Conservation (phyloP, 1,140 invertebrate species). For the Drosophila obscura region DNA sequence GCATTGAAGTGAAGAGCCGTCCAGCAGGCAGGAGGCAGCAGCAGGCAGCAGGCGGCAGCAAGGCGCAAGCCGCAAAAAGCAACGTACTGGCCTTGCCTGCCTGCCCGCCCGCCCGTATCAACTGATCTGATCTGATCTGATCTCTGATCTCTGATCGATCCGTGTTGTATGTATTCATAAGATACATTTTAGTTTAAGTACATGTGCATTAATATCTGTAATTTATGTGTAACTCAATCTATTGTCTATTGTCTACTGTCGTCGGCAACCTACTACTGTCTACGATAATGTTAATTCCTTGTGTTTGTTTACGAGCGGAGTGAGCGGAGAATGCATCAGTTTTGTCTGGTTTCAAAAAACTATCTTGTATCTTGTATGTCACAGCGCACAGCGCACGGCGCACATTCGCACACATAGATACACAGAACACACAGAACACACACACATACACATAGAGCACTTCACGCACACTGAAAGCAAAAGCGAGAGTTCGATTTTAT, state of each 20-base stretch:
- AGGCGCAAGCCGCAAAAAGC: background rate
- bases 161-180: slow-evolving; percentile 30
- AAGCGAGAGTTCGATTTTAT: slow-evolving; percentile 30
- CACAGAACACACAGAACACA: slow-evolving; percentile 10
- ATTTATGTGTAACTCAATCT: slow-evolving; percentile 46
- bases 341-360: slow-evolving; percentile 72
- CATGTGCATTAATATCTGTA: slow-evolving; percentile 63
- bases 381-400: slow-evolving; percentile 38
- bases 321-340: slow-evolving; percentile 55
- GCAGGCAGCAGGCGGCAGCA: slow-evolving; percentile 5
- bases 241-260: slow-evolving; percentile 18
- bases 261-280: background rate
- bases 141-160: slow-evolving; percentile 22
- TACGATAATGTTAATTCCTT: slow-evolving; percentile 25
- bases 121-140: too few species aligned
- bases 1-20: slow-evolving; percentile 74
- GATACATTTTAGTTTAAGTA: slow-evolving; percentile 74
- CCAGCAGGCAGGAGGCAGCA: slow-evolving; percentile 65
- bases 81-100: slow-evolving; percentile 53
- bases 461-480: slow-evolving; percentile 30
- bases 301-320: slow-evolving; percentile 27
- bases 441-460: slow-evolving; percentile 12
- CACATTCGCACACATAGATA: slow-evolving; percentile 13
- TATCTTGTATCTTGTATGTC: slow-evolving; percentile 44
- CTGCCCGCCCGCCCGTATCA: slow-evolving; percentile 26